Evolutionary conservation across 1,140 invertebrate species (phyloP).

Genomic region (Megalopta genalis): DNA sequence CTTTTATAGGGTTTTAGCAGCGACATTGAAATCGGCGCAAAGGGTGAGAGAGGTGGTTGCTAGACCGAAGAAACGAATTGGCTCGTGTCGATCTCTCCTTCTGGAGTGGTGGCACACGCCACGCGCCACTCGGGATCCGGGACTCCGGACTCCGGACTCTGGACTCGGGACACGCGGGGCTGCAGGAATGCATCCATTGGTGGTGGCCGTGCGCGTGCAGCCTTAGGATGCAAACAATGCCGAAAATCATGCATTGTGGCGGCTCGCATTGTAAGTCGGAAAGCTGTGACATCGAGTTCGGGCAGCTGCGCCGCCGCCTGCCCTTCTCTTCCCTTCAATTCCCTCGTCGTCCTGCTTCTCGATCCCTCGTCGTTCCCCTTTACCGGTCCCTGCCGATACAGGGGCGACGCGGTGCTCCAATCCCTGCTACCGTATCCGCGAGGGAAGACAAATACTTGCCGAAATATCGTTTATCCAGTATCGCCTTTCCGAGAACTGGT

Average conservation of each 20-base stretch:
- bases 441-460: constrained; percentile 46
- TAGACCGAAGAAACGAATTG: constrained; percentile 2
- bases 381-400: constrained; percentile 43
- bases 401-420: constrained; percentile 46
- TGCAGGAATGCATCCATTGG: constrained; percentile 49
- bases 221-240: constrained; percentile 71
- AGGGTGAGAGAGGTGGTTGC: not conserved
- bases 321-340: constrained; percentile 29
- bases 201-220: constrained; percentile 69
- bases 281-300: constrained; percentile 78
- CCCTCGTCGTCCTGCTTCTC: constrained; percentile 42
- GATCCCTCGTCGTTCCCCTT: constrained; percentile 38
- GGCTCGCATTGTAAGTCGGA: constrained; percentile 70
- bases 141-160: constrained; percentile 42
- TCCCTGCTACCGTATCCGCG: constrained; percentile 37
- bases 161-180: no score
- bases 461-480: constrained; percentile 59
- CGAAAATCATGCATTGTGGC: constrained; percentile 77
- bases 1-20: not conserved
- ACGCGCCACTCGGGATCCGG: not conserved
- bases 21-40: constrained; percentile 1
- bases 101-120: constrained; percentile 4
- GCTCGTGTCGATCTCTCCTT: constrained; percentile 42
- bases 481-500: constrained; percentile 27
- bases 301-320: constrained; percentile 68